Base-by-base conservation (phyloP, 2,888 invertebrate species). In the Hydriomena furcata region DNA sequence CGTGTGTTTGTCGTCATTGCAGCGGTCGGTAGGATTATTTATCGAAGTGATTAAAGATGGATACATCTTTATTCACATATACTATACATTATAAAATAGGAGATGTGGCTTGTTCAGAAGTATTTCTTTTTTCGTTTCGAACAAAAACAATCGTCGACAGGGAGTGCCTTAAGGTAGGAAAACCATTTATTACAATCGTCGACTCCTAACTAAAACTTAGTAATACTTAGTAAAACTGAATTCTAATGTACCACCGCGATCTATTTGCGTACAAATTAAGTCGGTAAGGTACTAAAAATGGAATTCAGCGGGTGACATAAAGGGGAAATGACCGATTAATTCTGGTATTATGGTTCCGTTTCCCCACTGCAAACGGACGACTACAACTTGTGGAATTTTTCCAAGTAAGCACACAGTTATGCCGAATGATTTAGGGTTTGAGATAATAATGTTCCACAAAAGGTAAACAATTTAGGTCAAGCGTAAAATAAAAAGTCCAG, bases 401-500 rank as follows among this genome's bases (percentile, higher is more conserved):
- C 56, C 58, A 55, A 52, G 44, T 49, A 59, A 48, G 43, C 48
- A 44, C 31, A 46, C 43, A 38, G 46, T 45, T 46, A 56, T 52
- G 46, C 44, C 49, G 37, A 60, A 60, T 66, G 61, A 63, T 68
- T 66, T 61, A 66, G 58, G 37, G 42, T 47, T 50, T 49, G 38
- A 68, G 63, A 68, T 63, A 66, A 55, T 61, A 60, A 35, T 47
- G 28, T 50, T 49, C 37, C 34, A 55, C 52, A 52, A 62, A 66
- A 61, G 55, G 61, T 64, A 64, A 65, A 65, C 60, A 66, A 76
- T 73, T 64, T 66, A 52, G 76, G 77, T 76, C 73, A 76, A 65
- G 43, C 49, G 48, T 43, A 27, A 56, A 59, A 61, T 66, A 70
- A 72, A 60, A 65, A 69, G 23, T 27, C 49, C 42, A 58, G 49